Evolutionary conservation across 1,140 invertebrate species (phyloP).

Genomic region (Pachypeltis micranthus): DNA sequence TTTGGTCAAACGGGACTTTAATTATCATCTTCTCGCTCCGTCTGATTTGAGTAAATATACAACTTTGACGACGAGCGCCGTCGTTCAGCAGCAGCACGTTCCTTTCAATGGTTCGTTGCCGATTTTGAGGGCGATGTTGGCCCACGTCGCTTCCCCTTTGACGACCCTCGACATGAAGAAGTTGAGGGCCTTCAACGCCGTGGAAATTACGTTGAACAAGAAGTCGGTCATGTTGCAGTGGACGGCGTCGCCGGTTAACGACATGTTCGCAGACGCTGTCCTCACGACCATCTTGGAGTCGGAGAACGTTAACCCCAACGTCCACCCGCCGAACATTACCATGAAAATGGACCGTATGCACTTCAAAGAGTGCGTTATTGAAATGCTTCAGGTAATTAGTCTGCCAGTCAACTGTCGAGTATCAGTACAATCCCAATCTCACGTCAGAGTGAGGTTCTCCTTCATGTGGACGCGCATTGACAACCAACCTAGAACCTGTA

Average conservation of each 20-base stretch:
- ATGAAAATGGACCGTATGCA: constrained; percentile 71
- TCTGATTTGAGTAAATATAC: constrained; percentile 92
- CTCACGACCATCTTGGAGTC: constrained; percentile 71
- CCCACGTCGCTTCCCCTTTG: constrained; percentile 70
- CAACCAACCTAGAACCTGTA: no score
- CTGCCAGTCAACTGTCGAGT: no score
- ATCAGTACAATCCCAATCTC: no score
- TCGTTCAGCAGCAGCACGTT: constrained; percentile 81
- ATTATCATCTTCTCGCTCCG: constrained; percentile 88
- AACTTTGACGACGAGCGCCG: constrained; percentile 83
- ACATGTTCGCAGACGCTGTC: constrained; percentile 96
- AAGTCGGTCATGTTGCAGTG: constrained; percentile 78
- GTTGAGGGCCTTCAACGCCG: constrained; percentile 60
- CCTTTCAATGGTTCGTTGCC: constrained; percentile 67
- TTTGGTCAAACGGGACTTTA: constrained; percentile 94
- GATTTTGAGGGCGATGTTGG: constrained; percentile 69
- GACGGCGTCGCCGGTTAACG: constrained; percentile 86
- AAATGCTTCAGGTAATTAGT: constrained; percentile 34
- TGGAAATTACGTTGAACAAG: constrained; percentile 73
- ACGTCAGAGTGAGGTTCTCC: no score
- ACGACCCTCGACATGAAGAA: constrained; percentile 62
- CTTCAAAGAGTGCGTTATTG: constrained; percentile 84
- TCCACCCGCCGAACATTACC: constrained; percentile 45
- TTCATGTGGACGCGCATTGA: no score
- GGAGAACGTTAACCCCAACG: constrained; percentile 46